Base-by-base conservation (phyloP, 2,797 vertebrate genomes). In the Pseudochromis fuscus region DNA sequence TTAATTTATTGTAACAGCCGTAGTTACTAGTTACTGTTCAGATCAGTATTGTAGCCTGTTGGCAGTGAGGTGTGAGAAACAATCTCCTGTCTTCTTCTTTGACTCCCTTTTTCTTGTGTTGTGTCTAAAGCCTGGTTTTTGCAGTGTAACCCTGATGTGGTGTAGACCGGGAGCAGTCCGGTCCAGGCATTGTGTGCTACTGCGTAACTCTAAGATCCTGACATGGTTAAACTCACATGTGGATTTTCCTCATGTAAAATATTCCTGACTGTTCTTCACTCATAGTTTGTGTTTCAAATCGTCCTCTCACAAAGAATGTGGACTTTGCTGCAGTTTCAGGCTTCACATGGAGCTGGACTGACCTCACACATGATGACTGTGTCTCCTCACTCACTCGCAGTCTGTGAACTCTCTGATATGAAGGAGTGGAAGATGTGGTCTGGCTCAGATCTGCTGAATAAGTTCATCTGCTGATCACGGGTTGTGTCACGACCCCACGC, bases 381-480 rank as follows among this genome's bases (percentile, higher is more conserved):
- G 63, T 52, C 44, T 58, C 35, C 33, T 67, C 52, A 40, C 8
- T 67, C 52, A 40, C 11, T 67, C 30, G n/a, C 33, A 27, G 40
- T 44, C 45, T 57, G 42, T 18, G 21, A 24, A 24, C 27, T n/a
- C 24, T 33, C 21, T 58, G 46, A 72, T 48, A 27, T 30, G 18
- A 53, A 12, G 1, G 37, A 28, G 1, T 31, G 19, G 35, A 40
- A 51, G 69, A 48, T 28, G 10, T 49, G 49, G 19, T 66, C 35
- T 72, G 52, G 33, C 76, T 75, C 42, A 61, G 52, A 70, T 82
- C 58, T 66, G 42, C 69, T 72, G 81, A 87, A 81, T 76, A 56
- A 75, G 73, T 62, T 45, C 57, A 57, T 86, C 72, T 66, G 75
- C 78, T 57, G 25, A 83, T 90, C 89, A 88, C 59, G 58, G 82